These are phyloP conservation scores for Samia ricini DNA, from an alignment of 1,140 invertebrate genomes.

Conservation along the genomic window DNA sequence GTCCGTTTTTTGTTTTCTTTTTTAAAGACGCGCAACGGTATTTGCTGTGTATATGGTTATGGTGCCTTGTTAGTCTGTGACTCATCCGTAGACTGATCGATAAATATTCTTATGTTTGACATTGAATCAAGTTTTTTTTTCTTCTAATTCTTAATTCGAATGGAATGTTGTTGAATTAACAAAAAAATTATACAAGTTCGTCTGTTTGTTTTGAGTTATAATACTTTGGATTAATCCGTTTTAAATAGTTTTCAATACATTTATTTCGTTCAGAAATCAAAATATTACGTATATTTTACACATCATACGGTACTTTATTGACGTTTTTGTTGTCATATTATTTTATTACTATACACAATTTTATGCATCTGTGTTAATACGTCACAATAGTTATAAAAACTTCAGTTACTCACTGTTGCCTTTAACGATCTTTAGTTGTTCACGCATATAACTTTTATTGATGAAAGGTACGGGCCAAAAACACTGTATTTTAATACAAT, in stretches of 20 bases:
- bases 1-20: not conserved
- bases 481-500: too few species aligned
- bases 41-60: not conserved
- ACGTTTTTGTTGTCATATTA: not conserved
- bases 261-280: too few species aligned
- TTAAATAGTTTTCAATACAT: too few species aligned
- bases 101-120: conserved; percentile 10
- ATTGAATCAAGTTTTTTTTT: conserved; percentile 10
- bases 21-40: not conserved
- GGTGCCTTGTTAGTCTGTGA: conserved; percentile 7
- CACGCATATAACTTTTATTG: not conserved
- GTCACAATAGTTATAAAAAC: not conserved
- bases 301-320: not conserved
- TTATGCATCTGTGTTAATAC: not conserved
- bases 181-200: not conserved
- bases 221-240: too few species aligned
- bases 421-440: not conserved
- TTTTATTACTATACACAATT: not conserved
- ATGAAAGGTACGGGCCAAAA: too few species aligned
- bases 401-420: not conserved
- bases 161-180: conserved; percentile 7
- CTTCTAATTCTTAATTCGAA: conserved; percentile 5
- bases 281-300: too few species aligned
- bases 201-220: conserved; percentile 7
- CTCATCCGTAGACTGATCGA: conserved; percentile 16